These are phyloP conservation scores for Leucozona laternaria DNA, from an alignment of 2,888 invertebrate species.

Conservation along the genomic window DNA sequence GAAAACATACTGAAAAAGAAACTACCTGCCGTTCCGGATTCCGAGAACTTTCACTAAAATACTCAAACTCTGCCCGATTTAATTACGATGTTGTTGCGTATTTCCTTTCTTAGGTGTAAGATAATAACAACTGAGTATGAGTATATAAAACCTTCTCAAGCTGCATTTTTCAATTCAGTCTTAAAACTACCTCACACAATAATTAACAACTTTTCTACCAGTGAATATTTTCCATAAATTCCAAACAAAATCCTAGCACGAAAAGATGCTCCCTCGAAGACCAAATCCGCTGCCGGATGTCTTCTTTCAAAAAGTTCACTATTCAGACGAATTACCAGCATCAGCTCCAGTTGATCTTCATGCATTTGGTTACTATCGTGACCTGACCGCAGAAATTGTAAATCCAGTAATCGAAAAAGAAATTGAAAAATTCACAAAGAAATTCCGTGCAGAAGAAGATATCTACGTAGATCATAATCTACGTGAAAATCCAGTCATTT, in stretches of 20 bases:
- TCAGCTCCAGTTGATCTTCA: conserved; percentile 22
- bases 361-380: background rate
- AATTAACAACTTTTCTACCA: background rate
- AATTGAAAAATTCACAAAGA: conserved; percentile 78
- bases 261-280: background rate
- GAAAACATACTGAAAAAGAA: background rate
- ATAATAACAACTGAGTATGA: background rate
- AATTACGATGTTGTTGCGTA: background rate
- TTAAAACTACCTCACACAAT: background rate
- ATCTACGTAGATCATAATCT: conserved; percentile 80
- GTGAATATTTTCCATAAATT: background rate
- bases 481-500: conserved; percentile 80
- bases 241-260: background rate
- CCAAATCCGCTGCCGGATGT: background rate
- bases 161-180: background rate
- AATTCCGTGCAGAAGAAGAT: conserved; percentile 79
- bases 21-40: background rate
- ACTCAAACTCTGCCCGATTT: background rate
- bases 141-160: background rate
- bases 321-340: background rate
- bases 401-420: conserved; percentile 79
- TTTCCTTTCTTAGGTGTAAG: background rate
- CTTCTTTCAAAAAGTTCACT: conserved; percentile 3
- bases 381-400: conserved; percentile 57
- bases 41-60: background rate